phyloP scores from a whole-genome alignment of 1,140 invertebrate species.

The Philotrypesis tridentata region DNA sequence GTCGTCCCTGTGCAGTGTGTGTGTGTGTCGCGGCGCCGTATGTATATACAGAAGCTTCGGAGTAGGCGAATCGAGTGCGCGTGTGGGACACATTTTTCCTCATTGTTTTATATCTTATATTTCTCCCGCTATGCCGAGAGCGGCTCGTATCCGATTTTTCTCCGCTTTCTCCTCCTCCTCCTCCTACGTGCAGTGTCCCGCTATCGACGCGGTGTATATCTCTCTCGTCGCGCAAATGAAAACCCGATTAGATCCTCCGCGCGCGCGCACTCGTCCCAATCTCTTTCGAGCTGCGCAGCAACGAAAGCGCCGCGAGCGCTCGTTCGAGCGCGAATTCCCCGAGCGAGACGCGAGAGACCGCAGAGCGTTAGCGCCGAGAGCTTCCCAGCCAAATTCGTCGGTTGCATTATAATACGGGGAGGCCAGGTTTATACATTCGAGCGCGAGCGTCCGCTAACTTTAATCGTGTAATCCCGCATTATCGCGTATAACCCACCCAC shows the following conservation, averaged over 20 bases:
- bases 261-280: too few relatives aligned
- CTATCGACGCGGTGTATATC: not conserved
- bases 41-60: not conserved
- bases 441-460: not conserved
- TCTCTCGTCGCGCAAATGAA: too few relatives aligned
- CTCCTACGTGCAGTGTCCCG: too few relatives aligned
- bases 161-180: too few relatives aligned
- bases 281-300: not conserved
- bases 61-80: constrained; percentile 32
- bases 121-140: too few relatives aligned
- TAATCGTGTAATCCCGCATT: constrained; percentile 39
- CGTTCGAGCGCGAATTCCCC: constrained; percentile 63
- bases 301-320: constrained; percentile 34
- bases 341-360: not conserved
- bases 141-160: too few relatives aligned
- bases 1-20: too few relatives aligned
- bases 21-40: not conserved
- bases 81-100: constrained; percentile 64
- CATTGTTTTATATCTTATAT: constrained; percentile 56
- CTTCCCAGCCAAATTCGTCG: not conserved
- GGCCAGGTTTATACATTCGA: not conserved
- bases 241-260: not conserved
- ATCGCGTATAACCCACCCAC: constrained; percentile 37
- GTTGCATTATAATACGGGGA: not conserved
- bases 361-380: not conserved